phyloP scores from a whole-genome alignment of 2,113 vertebrate genomes.

The Nibea albiflora region DNA sequence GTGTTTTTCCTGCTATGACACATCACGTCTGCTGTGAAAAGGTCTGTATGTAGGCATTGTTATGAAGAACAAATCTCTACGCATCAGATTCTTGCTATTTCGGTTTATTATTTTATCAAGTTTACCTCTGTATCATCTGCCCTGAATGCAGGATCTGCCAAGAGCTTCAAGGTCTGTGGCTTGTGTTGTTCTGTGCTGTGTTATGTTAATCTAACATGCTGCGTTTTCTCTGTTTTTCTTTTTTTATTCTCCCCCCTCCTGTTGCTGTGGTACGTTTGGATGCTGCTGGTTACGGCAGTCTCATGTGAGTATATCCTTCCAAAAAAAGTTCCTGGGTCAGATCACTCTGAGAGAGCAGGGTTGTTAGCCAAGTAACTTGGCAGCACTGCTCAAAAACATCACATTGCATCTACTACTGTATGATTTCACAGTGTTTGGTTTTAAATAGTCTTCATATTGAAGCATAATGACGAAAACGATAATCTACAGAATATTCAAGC shows the following conservation, averaged over 20 bases:
- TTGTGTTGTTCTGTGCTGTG: not conserved
- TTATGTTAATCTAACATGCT: slow-evolving; percentile 46
- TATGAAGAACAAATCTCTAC: not conserved
- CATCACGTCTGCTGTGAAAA: not conserved
- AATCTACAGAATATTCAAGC: not conserved
- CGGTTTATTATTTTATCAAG: not conserved
- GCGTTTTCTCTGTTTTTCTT: slow-evolving; percentile 41
- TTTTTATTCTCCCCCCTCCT: slow-evolving; percentile 35
- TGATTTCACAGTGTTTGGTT: not conserved
- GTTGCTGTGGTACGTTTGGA: slow-evolving; percentile 36
- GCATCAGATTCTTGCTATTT: not conserved
- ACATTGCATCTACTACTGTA: not conserved
- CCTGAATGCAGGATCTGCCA: not conserved
- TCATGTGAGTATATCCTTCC: slow-evolving; percentile 75
- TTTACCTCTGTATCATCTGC: not conserved
- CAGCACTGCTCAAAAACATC: not conserved
- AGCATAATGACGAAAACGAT: not conserved
- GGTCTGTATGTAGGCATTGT: not conserved
- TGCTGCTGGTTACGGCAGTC: slow-evolving; percentile 67
- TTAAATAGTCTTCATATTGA: not conserved
- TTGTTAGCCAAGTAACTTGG: not conserved
- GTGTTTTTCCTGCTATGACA: not conserved
- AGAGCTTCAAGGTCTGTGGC: not conserved
- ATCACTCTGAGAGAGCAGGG: slow-evolving; percentile 2
- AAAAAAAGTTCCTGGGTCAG: slow-evolving; percentile 13